Conservation (phyloP, 2,888 invertebrate genomes). For the Spodoptera littoralis region DNA sequence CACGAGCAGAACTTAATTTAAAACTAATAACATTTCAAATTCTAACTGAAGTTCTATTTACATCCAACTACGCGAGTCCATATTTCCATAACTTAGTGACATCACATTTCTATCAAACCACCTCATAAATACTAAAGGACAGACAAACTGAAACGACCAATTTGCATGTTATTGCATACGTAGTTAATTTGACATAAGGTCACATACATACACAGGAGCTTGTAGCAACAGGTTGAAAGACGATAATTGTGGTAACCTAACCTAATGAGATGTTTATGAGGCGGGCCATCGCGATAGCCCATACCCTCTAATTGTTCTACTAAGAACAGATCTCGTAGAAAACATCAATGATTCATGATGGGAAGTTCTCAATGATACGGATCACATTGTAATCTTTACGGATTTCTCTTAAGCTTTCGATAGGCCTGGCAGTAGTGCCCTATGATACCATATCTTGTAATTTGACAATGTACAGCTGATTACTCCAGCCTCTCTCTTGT, state of each 20-base stretch:
- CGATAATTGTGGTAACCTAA: conserved; percentile 48
- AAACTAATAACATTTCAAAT: not conserved
- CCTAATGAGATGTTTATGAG: conserved; percentile 49
- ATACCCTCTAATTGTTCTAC: conserved; percentile 44
- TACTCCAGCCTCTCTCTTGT: conserved; percentile 34
- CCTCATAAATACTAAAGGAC: conserved; percentile 28
- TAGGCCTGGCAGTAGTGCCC: conserved; percentile 16
- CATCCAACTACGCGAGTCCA: conserved; percentile 3
- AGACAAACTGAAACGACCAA: conserved; percentile 39
- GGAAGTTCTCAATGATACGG: conserved; percentile 38
- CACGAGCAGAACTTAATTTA: too few relatives aligned
- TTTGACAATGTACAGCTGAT: conserved; percentile 43
- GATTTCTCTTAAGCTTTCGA: conserved; percentile 29
- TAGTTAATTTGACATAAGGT: conserved; percentile 54
- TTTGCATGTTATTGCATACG: conserved; percentile 28
- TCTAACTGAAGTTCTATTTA: conserved; percentile 5
- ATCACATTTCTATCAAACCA: conserved; percentile 13
- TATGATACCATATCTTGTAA: conserved; percentile 39
- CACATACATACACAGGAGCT: conserved; percentile 39
- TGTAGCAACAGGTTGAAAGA: conserved; percentile 52
- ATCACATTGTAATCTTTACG: conserved; percentile 29
- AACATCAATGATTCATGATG: conserved; percentile 44
- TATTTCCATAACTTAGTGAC: conserved; percentile 10
- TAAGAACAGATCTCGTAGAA: conserved; percentile 36
- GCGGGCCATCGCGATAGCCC: conserved; percentile 47